Evolutionary conservation across 2,888 invertebrate species (phyloP), one percentile per base, ranked within the genome.

Genomic region (Loripinus fragilis): DNA sequence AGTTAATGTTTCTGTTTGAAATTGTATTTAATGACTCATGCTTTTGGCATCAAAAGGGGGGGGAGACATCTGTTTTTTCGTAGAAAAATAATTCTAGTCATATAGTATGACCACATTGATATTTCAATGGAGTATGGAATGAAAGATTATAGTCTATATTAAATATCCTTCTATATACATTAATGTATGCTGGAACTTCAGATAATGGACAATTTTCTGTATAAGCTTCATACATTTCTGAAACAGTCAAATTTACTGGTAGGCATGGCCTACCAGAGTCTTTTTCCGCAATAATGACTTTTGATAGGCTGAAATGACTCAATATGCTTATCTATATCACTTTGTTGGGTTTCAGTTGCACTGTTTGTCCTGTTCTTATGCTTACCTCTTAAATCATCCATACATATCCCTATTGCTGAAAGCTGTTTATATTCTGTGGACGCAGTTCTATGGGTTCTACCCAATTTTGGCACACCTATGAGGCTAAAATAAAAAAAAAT

Each of bases 381-480:
- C 17, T 60, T 60, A 5, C 60, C 60, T 17, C 60, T 60, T 33
- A 10, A 8, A 33, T 60, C 60, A 33, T 60, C 33, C 17, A 17
- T 1, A 20, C 33, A 30, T 2, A 60, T 20, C 2, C 60, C 60
- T 12, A 60, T 67, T 15, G 35, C n/a, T 20, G 0, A n/a, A 2
- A 67, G 0, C 23, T 65, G 41, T 42, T 42, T 12, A 33, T 60
- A 20, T 3, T 7, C 60, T 10, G 60, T 60, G 3, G 30, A 10
- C 3, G 33, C 33, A 7, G 3, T 60, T 60, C 28, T 60, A 60
- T 60, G 17, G 15, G 60, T 28, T 10, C 30, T 60, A 30, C 33
- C 30, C 10, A 60, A 28, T 30, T 65, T 65, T 72, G 64, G 23
- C 65, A 72, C 2, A 72, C 65, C n/a, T 33, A 45, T 55, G 35